phyloP scores from a whole-genome alignment of 2,797 vertebrate genomes.

The Liparis tanakae region DNA sequence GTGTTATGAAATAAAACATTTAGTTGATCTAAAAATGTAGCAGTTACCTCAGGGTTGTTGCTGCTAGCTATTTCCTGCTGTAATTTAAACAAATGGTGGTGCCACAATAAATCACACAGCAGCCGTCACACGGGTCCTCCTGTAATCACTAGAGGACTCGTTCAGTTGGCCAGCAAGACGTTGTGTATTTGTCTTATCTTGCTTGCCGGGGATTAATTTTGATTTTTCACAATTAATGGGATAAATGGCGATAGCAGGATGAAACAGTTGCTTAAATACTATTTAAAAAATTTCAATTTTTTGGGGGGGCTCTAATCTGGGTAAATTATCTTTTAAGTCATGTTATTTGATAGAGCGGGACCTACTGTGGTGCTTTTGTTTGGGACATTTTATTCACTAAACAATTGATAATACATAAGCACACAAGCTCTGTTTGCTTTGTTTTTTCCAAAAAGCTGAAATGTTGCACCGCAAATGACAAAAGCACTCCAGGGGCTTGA shows the following conservation, averaged over 20 bases:
- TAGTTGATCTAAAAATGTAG: constrained; percentile 5
- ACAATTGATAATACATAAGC: not conserved
- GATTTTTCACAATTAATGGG: not conserved
- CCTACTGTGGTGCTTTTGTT: not conserved
- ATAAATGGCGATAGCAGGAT: not conserved
- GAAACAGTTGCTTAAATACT: not conserved
- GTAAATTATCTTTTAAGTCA: not conserved
- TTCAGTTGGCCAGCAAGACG: not conserved
- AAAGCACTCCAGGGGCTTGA: not conserved
- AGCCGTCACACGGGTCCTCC: not conserved
- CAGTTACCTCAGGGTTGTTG: not conserved
- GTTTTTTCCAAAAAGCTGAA: constrained; percentile 4
- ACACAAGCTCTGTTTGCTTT: not conserved
- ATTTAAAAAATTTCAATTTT: not conserved
- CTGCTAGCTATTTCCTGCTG: not conserved
- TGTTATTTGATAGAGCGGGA: constrained; percentile 5
- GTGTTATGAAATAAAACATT: constrained; percentile 24
- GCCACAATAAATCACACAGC: constrained; percentile 2
- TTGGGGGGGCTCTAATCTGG: not conserved
- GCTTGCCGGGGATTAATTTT: not conserved
- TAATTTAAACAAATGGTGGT: not conserved
- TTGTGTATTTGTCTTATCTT: not conserved
- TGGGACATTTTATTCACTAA: constrained; percentile 9
- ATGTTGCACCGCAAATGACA: not conserved
- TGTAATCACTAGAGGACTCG: constrained; percentile 3